A percentile compares a stretch with the other conserved stretches of the same genome.
phyloP scores from a whole-genome alignment of 2,113 vertebrate species.

The Toxostoma redivivum region DNA sequence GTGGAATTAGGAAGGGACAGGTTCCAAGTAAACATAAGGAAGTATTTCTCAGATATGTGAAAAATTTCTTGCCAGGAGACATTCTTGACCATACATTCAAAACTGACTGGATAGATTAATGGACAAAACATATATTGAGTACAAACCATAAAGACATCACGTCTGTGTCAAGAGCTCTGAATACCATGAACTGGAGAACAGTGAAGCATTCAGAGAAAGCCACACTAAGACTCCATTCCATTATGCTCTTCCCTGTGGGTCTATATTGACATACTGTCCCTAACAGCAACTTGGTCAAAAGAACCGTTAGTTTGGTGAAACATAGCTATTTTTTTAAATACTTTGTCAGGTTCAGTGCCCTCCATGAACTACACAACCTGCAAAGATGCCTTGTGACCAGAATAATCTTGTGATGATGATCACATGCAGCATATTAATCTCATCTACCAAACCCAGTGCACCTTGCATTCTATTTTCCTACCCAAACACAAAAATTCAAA shows the following conservation, averaged over 20 bases:
- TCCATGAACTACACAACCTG: neutral
- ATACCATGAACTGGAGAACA: neutral
- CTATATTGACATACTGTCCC: neutral
- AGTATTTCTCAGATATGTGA: neutral
- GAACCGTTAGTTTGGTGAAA: neutral
- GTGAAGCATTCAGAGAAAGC: neutral
- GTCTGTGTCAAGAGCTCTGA: neutral
- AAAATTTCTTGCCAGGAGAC: neutral
- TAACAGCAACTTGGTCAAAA: neutral
- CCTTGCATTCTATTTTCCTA: neutral
- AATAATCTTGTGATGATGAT: neutral
- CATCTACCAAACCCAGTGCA: neutral
- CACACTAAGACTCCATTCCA: neutral
- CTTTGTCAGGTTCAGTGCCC: neutral
- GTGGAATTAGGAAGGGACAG: neutral
- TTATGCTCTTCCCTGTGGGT: neutral
- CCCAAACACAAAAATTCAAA: neutral
- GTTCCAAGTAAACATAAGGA: neutral
- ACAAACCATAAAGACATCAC: neutral
- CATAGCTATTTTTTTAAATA: accelerated
- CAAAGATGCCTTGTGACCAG: neutral
- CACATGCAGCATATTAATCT: neutral
- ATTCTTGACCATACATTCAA: neutral
- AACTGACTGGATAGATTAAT: neutral
- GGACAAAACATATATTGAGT: neutral